These are phyloP conservation scores for Drosophila pandora DNA, from an alignment of 1,140 invertebrate genomes.

Conservation along the genomic window DNA sequence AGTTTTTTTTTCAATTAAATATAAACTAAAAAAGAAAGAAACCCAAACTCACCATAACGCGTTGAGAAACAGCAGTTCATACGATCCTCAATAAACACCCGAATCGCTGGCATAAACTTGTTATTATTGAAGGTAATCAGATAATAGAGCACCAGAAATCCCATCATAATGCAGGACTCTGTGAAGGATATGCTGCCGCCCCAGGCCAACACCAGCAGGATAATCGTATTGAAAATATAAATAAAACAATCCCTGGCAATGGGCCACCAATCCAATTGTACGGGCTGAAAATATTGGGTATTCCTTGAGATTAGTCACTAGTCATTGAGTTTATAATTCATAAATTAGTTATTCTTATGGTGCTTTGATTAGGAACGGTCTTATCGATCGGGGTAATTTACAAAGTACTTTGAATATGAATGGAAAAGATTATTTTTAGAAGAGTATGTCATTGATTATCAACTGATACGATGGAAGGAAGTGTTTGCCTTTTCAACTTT, in stretches of 20 bases:
- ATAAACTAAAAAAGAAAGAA: background rate
- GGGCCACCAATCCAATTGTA: conserved; percentile 93
- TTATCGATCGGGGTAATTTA: background rate
- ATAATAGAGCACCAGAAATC: conserved; percentile 89
- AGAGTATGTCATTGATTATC: background rate
- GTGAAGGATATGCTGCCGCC: conserved; percentile 92
- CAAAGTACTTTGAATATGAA: background rate
- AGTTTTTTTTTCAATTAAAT: background rate
- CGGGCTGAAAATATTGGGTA: conserved; percentile 86
- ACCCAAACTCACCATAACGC: conserved; percentile 62
- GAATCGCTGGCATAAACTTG: conserved; percentile 82
- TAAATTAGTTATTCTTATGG: background rate
- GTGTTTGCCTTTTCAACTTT: background rate
- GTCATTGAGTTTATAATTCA: background rate
- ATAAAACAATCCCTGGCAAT: conserved; percentile 93
- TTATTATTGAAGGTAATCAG: conserved; percentile 86
- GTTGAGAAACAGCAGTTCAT: conserved; percentile 81
- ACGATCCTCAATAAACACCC: conserved; percentile 79
- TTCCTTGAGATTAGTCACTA: background rate
- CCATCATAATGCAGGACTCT: conserved; percentile 88
- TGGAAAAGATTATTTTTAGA: background rate
- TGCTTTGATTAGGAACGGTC: background rate
- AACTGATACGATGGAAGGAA: background rate
- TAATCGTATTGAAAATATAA: conserved; percentile 90
- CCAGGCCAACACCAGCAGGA: conserved; percentile 91